phyloP scores from a whole-genome alignment of 2,888 invertebrate genomes.

The Therioaphis trifolii region DNA sequence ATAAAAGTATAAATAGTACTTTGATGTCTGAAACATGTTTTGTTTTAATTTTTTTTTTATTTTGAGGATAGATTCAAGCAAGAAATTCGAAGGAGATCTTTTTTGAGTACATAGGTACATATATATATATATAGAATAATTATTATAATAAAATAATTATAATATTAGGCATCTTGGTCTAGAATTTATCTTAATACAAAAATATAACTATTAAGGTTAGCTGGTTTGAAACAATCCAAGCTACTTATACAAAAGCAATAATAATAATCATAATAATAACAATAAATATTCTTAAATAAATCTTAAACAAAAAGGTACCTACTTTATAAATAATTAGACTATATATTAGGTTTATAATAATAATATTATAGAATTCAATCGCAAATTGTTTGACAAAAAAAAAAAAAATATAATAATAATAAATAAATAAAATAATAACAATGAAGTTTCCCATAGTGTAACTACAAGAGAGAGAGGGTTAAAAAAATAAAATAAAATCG shows the following conservation, averaged over 20 bases:
- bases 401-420: constrained; percentile 20
- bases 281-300: constrained; percentile 50
- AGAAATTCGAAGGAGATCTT: constrained; percentile 54
- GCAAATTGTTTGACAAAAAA: constrained; percentile 14
- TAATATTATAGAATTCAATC: constrained; percentile 20
- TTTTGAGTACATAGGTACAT: background rate
- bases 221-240: too few relatives aligned
- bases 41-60: too few relatives aligned
- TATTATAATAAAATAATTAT: constrained; percentile 19
- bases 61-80: constrained; percentile 40
- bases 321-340: constrained; percentile 34
- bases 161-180: constrained; percentile 36
- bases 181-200: constrained; percentile 32
- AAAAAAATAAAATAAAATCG: constrained; percentile 27
- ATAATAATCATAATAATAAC: constrained; percentile 40
- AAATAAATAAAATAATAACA: constrained; percentile 40
- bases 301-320: constrained; percentile 39
- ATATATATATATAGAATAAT: background rate
- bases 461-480: background rate
- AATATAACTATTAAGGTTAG: constrained; percentile 7
- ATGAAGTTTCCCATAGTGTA: constrained; percentile 28
- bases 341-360: background rate
- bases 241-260: background rate
- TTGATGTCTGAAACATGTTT: constrained; percentile 5
- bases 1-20: background rate